Evolutionary conservation across 2,888 invertebrate species (phyloP).

Genomic region (Drosophila recens): DNA sequence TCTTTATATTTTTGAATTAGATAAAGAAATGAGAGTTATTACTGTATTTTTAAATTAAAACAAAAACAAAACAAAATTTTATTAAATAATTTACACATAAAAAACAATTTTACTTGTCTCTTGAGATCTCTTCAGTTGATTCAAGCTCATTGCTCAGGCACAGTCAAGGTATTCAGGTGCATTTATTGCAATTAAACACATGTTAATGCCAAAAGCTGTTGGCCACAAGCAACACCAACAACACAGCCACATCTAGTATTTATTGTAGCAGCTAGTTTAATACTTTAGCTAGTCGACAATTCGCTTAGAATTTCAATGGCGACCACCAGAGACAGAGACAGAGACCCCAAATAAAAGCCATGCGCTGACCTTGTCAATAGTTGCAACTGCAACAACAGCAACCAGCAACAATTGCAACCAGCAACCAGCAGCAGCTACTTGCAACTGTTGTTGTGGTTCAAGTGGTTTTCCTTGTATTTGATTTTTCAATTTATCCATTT

Average conservation of each 20-base stretch:
- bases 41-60: background rate
- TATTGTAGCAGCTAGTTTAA: slow-evolving; percentile 27
- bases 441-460: slow-evolving; percentile 52
- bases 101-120: background rate
- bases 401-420: slow-evolving; percentile 10
- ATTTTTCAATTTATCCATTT: slow-evolving; percentile 75
- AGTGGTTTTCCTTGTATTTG: slow-evolving; percentile 84
- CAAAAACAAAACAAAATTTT: background rate
- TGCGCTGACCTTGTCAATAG: slow-evolving; percentile 70
- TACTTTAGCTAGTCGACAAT: slow-evolving; percentile 29
- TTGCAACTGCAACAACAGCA: slow-evolving; percentile 31
- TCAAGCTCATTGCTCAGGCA: slow-evolving; percentile 57
- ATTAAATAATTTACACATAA: background rate
- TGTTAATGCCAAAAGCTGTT: slow-evolving; percentile 66
- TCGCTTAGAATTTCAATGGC: slow-evolving; percentile 68
- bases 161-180: slow-evolving; percentile 75
- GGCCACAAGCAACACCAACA: slow-evolving; percentile 53
- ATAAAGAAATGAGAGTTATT: background rate
- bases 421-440: slow-evolving; percentile 37
- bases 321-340: slow-evolving; percentile 42
- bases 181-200: slow-evolving; percentile 81
- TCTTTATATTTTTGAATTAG: no score
- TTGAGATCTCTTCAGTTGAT: slow-evolving; percentile 20
- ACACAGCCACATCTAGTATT: slow-evolving; percentile 41
- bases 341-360: slow-evolving; percentile 76